Evolutionary conservation across 2,113 vertebrate species (phyloP).

Genomic region (Hystrix cristata): DNA sequence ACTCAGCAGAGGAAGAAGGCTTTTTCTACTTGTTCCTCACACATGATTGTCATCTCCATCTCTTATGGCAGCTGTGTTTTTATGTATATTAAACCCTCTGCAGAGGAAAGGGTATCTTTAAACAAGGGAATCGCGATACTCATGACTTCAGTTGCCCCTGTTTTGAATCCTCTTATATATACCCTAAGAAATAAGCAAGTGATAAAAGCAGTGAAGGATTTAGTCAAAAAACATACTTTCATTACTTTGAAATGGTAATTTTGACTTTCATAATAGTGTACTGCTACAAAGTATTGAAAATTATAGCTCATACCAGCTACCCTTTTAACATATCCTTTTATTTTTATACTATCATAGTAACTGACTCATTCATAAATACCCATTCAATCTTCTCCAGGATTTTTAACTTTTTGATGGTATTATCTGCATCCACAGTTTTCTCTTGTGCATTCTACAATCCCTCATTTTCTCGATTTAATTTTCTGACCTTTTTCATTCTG

Average conservation of each 20-base stretch:
- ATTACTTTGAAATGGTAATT: neutral
- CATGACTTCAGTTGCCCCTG: neutral
- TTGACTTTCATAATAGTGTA: neutral
- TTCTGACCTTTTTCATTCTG: neutral
- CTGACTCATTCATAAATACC: neutral
- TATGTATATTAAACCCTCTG: conserved; percentile 52
- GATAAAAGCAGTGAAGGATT: conserved; percentile 16
- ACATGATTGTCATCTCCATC: conserved; percentile 49
- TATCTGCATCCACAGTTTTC: neutral
- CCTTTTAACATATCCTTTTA: neutral
- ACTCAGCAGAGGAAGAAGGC: conserved; percentile 46
- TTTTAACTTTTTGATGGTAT: neutral
- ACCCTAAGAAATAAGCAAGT: conserved; percentile 65
- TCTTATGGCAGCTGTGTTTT: conserved; percentile 62
- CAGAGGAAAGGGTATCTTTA: conserved; percentile 18
- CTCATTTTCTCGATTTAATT: neutral
- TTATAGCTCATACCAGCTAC: neutral
- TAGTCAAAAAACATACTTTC: neutral
- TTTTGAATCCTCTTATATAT: conserved; percentile 69
- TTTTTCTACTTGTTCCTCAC: conserved; percentile 56
- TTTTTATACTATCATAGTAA: neutral
- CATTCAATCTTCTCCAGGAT: neutral
- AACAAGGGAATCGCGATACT: conserved; percentile 45
- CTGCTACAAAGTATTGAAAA: neutral
- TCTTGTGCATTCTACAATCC: neutral